Evolutionary conservation across 2,888 invertebrate genomes (phyloP).

Genomic region (Carabus problematicus): DNA sequence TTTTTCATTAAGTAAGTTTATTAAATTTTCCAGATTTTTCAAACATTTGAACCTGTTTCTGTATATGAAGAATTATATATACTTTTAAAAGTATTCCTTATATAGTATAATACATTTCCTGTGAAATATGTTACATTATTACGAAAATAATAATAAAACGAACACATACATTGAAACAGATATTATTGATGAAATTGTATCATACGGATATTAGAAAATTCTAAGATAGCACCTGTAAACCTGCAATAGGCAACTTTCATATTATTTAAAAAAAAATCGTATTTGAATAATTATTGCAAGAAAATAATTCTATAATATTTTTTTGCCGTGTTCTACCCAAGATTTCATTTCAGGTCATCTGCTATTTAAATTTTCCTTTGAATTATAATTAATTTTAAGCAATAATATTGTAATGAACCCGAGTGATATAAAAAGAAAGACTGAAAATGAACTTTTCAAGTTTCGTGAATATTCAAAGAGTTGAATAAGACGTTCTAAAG

Average conservation of each 20-base stretch:
- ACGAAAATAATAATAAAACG: not conserved
- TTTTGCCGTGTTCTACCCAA: too few species aligned
- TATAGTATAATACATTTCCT: not conserved
- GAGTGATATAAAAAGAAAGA: constrained; percentile 29
- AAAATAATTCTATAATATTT: too few species aligned
- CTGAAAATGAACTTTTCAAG: constrained; percentile 31
- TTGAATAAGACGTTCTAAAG: constrained; percentile 31
- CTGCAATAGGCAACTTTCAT: too few species aligned
- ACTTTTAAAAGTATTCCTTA: constrained; percentile 21
- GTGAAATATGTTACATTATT: too few species aligned
- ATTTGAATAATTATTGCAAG: too few species aligned
- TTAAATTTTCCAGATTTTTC: constrained; percentile 34
- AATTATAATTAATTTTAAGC: constrained; percentile 38
- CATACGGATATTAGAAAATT: too few species aligned
- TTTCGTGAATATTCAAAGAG: constrained; percentile 39
- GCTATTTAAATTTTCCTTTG: constrained; percentile 30
- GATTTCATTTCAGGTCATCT: too few species aligned
- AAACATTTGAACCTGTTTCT: constrained; percentile 22
- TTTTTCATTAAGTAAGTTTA: constrained; percentile 30
- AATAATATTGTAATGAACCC: constrained; percentile 38
- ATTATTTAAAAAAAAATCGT: too few species aligned
- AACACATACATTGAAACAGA: too few species aligned
- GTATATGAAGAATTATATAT: constrained; percentile 20
- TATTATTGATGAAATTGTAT: too few species aligned
- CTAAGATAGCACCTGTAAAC: too few species aligned